phyloP scores from a whole-genome alignment of 2,113 vertebrate genomes.

The Tonatia bakeri region DNA sequence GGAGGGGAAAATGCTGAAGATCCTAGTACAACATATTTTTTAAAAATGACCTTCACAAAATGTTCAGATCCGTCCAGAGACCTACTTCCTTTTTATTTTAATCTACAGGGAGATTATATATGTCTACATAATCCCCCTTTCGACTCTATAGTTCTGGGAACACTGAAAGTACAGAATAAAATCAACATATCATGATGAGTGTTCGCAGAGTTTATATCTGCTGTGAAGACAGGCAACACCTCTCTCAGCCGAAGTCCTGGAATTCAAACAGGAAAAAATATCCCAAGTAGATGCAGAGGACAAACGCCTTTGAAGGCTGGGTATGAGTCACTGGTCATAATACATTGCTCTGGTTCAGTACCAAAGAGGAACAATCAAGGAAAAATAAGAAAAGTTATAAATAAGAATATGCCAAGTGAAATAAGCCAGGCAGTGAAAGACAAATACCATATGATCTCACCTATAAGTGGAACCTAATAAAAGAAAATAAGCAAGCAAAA shows the following conservation, averaged over 20 bases:
- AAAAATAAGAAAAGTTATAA: slow-evolving; percentile 16
- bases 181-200: not conserved
- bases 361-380: not conserved
- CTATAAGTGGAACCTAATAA: too few species aligned
- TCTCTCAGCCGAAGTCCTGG: not conserved
- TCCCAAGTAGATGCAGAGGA: not conserved
- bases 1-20: not conserved
- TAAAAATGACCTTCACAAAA: not conserved
- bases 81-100: not conserved
- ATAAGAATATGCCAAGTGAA: not conserved
- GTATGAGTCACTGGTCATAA: not conserved
- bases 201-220: not conserved
- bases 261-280: not conserved
- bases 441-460: too few species aligned
- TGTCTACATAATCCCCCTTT: not conserved
- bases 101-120: too few species aligned
- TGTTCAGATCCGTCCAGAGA: not conserved
- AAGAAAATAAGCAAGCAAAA: too few species aligned
- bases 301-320: not conserved
- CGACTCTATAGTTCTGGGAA: not conserved
- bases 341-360: not conserved
- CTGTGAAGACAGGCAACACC: not conserved
- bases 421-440: too few species aligned
- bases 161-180: not conserved
- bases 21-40: not conserved